Conservation (phyloP, 2,888 invertebrate genomes). For the Cheilosia grossa region DNA sequence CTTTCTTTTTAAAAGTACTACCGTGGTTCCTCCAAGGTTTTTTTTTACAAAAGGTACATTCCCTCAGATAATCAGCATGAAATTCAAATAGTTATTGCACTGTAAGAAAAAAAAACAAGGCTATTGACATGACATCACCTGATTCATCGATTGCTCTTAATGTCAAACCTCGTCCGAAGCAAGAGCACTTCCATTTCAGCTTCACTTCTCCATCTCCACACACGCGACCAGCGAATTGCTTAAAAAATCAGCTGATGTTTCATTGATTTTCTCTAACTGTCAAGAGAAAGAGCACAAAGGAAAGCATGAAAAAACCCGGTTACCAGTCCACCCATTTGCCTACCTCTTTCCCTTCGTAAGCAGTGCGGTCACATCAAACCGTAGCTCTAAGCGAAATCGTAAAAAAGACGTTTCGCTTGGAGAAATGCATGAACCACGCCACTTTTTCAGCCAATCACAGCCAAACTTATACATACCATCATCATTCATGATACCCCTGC, state of each 20-base stretch:
- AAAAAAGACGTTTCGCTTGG: slow-evolving; percentile 36
- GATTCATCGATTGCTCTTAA: too few species aligned
- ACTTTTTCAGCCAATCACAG: slow-evolving; percentile 71
- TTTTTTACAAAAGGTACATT: too few species aligned
- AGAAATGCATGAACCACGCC: slow-evolving; percentile 74
- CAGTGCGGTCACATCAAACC: slow-evolving; percentile 17
- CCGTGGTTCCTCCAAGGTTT: too few species aligned
- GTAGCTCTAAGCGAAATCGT: slow-evolving; percentile 36
- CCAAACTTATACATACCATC: slow-evolving; percentile 40
- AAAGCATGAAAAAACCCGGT: slow-evolving; percentile 65
- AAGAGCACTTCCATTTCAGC: neutral
- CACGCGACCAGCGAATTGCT: too few species aligned
- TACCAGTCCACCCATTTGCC: slow-evolving; percentile 35
- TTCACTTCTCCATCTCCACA: neutral
- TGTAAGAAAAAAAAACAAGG: too few species aligned
- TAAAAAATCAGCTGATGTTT: slow-evolving; percentile 61
- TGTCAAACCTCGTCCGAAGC: too few species aligned
- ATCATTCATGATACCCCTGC: neutral
- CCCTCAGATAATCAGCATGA: too few species aligned
- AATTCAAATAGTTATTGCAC: too few species aligned
- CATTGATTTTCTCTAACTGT: slow-evolving; percentile 37
- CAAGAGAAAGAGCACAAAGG: slow-evolving; percentile 22
- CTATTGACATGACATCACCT: too few species aligned
- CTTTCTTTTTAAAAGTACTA: too few species aligned
- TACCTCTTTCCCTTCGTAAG: neutral